phyloP scores from a whole-genome alignment of 2,888 invertebrate genomes.

The Amorpha juglandis region DNA sequence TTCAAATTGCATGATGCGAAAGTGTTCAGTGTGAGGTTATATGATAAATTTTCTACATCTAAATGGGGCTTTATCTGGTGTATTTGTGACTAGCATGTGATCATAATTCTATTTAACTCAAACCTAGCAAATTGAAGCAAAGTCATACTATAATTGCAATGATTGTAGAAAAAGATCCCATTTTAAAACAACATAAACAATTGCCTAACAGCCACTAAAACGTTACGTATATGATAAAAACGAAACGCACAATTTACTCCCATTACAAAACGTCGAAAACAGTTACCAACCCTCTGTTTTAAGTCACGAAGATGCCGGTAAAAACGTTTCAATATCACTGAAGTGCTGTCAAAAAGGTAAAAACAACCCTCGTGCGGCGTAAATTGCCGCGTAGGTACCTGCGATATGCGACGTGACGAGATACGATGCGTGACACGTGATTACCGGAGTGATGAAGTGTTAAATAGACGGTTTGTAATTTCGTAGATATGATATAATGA shows the following conservation, averaged over 20 bases:
- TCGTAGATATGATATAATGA: conserved; percentile 25
- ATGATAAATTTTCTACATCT: too few species aligned
- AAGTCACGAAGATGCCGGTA: conserved; percentile 36
- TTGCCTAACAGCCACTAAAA: neutral
- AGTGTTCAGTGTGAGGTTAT: too few species aligned
- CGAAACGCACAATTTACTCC: conserved; percentile 15
- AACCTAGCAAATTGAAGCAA: too few species aligned
- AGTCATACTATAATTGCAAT: neutral
- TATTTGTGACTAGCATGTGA: too few species aligned
- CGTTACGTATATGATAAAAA: neutral
- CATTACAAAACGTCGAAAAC: conserved; percentile 27
- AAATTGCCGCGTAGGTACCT: conserved; percentile 39
- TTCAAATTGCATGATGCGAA: too few species aligned
- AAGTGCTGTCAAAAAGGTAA: conserved; percentile 28
- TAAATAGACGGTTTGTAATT: conserved; percentile 38
- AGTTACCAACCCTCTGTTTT: conserved; percentile 32
- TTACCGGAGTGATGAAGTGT: conserved; percentile 43
- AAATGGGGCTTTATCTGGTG: too few species aligned
- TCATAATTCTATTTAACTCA: too few species aligned
- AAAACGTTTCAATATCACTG: conserved; percentile 38
- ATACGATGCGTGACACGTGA: conserved; percentile 40
- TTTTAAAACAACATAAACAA: neutral
- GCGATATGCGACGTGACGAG: conserved; percentile 42
- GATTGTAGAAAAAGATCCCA: neutral
- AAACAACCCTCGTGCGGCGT: conserved; percentile 25